These are phyloP conservation scores for Sparidentex hasta DNA, from an alignment of 2,797 vertebrate species.

Conservation along the genomic window DNA sequence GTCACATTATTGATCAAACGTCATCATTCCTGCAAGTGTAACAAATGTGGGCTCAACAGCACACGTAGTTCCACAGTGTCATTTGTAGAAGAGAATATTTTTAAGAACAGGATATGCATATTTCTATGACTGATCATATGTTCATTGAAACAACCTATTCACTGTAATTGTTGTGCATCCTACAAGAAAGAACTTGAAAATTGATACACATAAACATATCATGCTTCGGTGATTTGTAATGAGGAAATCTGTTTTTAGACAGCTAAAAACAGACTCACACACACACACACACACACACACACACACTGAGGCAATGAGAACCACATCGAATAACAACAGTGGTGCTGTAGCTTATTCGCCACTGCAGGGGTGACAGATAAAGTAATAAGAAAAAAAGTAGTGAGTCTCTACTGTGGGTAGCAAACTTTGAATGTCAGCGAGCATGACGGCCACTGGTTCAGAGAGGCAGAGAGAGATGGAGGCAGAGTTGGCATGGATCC, in stretches of 20 bases:
- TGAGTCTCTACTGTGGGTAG: conserved; percentile 54
- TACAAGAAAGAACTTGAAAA: background rate
- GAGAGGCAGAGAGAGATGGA: conserved; percentile 36
- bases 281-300: background rate
- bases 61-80: too few species aligned
- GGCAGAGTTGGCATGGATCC: conserved; percentile 51
- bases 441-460: conserved; percentile 72
- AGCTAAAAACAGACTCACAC: background rate
- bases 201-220: background rate
- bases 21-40: too few species aligned
- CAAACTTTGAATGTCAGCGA: conserved; percentile 80
- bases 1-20: too few species aligned
- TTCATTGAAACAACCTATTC: background rate
- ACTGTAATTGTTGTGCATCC: background rate
- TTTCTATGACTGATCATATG: too few species aligned
- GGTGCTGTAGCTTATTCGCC: conserved; percentile 10
- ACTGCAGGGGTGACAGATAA: conserved; percentile 28
- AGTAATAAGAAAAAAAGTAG: conserved; percentile 27
- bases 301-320: background rate
- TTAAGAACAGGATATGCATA: too few species aligned
- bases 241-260: background rate
- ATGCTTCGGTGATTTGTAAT: too few species aligned
- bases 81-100: too few species aligned
- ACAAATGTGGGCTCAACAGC: too few species aligned
- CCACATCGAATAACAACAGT: background rate